Evolutionary conservation across 2,113 vertebrate species (phyloP).

Genomic region (Stegostoma tigrinum): DNA sequence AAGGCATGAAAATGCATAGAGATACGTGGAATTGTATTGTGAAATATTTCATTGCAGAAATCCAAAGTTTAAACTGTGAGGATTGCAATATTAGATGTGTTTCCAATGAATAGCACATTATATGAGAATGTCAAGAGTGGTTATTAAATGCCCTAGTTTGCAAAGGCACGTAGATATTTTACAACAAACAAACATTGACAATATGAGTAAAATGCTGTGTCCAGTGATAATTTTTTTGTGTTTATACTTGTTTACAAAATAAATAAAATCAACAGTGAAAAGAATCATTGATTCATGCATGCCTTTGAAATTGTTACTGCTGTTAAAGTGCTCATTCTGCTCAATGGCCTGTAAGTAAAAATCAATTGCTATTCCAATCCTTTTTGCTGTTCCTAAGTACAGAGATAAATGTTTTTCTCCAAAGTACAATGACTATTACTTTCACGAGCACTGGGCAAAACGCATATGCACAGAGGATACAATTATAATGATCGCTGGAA

Average conservation of each 20-base stretch:
- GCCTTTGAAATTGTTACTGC: not conserved
- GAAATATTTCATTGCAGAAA: not conserved
- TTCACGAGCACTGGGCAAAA: not conserved
- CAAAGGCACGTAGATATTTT: not conserved
- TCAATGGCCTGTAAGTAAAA: slow-evolving; percentile 6
- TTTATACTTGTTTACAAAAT: not conserved
- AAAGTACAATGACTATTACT: not conserved
- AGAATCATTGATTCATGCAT: not conserved
- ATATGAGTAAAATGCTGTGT: not conserved
- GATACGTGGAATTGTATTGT: not conserved
- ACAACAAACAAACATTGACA: not conserved
- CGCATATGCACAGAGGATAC: not conserved
- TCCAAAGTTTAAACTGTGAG: not conserved
- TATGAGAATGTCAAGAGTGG: not conserved
- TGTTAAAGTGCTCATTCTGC: not conserved
- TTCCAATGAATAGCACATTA: not conserved
- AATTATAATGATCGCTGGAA: not conserved
- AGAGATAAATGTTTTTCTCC: not conserved
- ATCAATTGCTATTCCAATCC: not conserved
- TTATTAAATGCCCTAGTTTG: not conserved
- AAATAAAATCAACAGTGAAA: not conserved
- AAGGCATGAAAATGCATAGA: not conserved
- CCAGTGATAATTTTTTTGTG: not conserved
- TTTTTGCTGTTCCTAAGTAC: not conserved
- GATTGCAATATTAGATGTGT: not conserved